Evolutionary conservation across 2,888 invertebrate species (phyloP).

Genomic region (Macrophya annulata): DNA sequence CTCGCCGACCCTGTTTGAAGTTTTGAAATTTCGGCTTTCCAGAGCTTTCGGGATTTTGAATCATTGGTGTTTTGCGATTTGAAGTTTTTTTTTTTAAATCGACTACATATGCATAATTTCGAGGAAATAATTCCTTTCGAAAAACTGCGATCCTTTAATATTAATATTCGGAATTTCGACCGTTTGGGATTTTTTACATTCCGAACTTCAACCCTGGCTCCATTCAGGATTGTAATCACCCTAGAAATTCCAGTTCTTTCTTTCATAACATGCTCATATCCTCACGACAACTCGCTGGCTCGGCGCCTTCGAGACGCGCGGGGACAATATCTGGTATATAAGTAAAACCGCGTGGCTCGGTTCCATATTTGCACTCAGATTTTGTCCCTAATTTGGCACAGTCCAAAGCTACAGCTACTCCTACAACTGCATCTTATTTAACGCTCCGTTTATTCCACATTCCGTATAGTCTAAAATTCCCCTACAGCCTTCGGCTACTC

Average conservation of each 20-base stretch:
- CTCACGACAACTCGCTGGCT: background rate
- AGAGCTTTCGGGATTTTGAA: too few relatives aligned
- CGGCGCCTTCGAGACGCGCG: background rate
- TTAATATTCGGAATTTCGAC: too few relatives aligned
- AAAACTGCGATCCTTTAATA: too few relatives aligned
- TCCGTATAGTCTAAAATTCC: background rate
- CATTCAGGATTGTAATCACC: background rate
- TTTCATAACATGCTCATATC: background rate
- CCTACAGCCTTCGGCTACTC: background rate
- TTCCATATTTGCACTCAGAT: slow-evolving; percentile 46
- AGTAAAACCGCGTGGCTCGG: slow-evolving; percentile 12
- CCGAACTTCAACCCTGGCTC: too few relatives aligned
- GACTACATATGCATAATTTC: too few relatives aligned
- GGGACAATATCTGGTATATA: background rate
- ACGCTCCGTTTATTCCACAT: background rate
- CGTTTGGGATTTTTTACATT: too few relatives aligned
- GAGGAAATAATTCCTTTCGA: too few relatives aligned
- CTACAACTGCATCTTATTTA: background rate
- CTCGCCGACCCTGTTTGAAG: too few relatives aligned
- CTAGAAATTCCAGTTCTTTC: background rate
- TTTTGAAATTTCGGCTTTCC: too few relatives aligned
- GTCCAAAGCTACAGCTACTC: background rate
- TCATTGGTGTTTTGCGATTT: too few relatives aligned
- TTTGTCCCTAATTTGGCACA: slow-evolving; percentile 29
- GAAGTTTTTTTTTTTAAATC: too few relatives aligned